These are phyloP conservation scores for Eudorcas thomsonii DNA, from an alignment of 2,113 vertebrate genomes.

Conservation along the genomic window DNA sequence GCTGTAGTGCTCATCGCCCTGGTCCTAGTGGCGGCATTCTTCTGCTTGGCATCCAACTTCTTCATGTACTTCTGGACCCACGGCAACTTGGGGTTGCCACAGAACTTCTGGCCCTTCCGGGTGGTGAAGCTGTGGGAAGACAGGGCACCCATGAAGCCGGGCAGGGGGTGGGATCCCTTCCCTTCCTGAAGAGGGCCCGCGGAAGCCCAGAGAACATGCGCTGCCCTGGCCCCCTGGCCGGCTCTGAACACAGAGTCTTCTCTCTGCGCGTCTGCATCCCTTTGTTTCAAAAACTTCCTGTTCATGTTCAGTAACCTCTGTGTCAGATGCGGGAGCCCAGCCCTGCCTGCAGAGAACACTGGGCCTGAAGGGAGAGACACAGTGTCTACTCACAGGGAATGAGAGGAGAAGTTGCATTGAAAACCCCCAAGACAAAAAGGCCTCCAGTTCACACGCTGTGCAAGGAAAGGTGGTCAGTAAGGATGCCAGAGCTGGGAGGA, in stretches of 20 bases:
- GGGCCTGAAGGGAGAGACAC: background rate
- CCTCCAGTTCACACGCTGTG: background rate
- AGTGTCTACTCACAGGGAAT: background rate
- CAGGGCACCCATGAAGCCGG: background rate
- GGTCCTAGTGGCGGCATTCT: fast-evolving
- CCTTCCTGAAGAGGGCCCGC: background rate
- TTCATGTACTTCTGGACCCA: conserved; percentile 42
- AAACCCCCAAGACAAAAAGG: background rate
- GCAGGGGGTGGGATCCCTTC: no score
- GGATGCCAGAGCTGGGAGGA: background rate
- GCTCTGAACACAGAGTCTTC: background rate
- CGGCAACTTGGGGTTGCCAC: background rate
- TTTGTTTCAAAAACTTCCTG: background rate
- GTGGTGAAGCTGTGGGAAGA: conserved; percentile 44
- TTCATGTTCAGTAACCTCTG: background rate
- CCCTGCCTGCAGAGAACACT: background rate
- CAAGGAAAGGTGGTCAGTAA: fast-evolving
- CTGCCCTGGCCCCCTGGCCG: background rate
- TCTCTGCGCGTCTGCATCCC: background rate
- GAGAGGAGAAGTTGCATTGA: background rate
- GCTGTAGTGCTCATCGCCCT: fast-evolving
- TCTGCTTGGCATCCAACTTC: background rate
- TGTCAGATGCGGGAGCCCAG: background rate
- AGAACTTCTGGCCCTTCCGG: conserved; percentile 21
- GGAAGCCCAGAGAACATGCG: background rate